Conservation (phyloP, 2,888 invertebrate genomes). For the Schrankia costaestrigalis region DNA sequence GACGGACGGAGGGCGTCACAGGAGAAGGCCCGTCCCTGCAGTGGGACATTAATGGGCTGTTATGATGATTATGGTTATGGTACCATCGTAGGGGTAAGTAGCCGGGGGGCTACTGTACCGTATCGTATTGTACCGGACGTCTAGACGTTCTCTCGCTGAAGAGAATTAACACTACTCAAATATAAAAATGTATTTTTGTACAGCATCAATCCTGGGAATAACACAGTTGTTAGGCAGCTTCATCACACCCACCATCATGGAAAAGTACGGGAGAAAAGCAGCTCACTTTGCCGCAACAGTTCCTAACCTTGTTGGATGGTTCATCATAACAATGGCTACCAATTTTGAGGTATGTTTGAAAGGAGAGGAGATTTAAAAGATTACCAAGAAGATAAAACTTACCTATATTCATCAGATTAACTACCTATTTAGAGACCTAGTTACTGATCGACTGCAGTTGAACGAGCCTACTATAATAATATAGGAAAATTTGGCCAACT, state of each 20-base stretch:
- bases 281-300: constrained; percentile 70
- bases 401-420: neutral
- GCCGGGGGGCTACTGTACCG: no score
- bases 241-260: constrained; percentile 64
- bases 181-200: constrained; percentile 6
- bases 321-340: constrained; percentile 63
- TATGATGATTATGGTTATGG: no score
- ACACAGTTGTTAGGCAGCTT: constrained; percentile 55
- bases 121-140: no score
- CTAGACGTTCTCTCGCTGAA: no score
- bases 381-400: neutral
- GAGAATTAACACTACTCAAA: no score
- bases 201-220: constrained; percentile 58
- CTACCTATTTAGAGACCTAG: neutral
- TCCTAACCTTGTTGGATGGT: constrained; percentile 76
- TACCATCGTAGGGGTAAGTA: no score
- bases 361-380: neutral
- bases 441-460: no score
- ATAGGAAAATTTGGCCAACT: no score
- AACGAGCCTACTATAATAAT: no score
- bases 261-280: constrained; percentile 73
- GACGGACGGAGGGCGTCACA: no score
- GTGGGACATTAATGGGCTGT: no score
- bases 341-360: constrained; percentile 40
- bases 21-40: no score